Evolutionary conservation across 2,797 vertebrate species (phyloP).

Genomic region (Rhabdomys pumilio): DNA sequence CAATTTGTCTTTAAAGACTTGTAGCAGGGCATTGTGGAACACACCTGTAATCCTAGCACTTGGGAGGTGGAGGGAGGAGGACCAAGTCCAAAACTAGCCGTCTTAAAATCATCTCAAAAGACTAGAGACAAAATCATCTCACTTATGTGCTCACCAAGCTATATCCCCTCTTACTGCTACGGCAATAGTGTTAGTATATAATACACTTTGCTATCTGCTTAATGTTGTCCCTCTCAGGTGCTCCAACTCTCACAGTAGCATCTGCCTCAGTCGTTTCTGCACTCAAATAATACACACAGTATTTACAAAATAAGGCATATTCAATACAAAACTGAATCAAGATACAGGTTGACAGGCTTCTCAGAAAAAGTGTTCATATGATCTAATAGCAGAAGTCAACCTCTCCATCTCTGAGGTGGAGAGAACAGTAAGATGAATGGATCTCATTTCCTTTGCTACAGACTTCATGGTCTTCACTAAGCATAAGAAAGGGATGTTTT

Average conservation of each 20-base stretch:
- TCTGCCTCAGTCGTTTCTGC: neutral
- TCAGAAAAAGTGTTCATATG: neutral
- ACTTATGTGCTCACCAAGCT: neutral
- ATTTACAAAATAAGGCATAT: neutral
- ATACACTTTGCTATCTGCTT: neutral
- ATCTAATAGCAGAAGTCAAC: neutral
- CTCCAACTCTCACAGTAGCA: constrained; percentile 14
- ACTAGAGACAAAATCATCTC: neutral
- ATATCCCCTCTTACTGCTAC: neutral
- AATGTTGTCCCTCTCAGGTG: neutral
- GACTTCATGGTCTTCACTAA: neutral
- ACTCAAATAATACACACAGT: neutral
- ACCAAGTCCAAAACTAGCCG: neutral
- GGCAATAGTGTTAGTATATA: neutral
- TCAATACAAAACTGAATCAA: constrained; percentile 17
- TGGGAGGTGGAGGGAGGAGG: neutral
- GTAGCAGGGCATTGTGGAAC: neutral
- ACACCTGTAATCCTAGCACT: neutral
- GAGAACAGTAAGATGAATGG: neutral
- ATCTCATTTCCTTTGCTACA: constrained; percentile 9
- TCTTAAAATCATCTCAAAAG: neutral
- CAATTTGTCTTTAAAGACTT: constrained; percentile 20
- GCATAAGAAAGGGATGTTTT: neutral
- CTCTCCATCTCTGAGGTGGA: neutral
- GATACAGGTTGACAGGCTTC: neutral